Evolutionary conservation across 2,888 invertebrate genomes (phyloP), one percentile per base, ranked within the genome.

Genomic region (Helleia helle): DNA sequence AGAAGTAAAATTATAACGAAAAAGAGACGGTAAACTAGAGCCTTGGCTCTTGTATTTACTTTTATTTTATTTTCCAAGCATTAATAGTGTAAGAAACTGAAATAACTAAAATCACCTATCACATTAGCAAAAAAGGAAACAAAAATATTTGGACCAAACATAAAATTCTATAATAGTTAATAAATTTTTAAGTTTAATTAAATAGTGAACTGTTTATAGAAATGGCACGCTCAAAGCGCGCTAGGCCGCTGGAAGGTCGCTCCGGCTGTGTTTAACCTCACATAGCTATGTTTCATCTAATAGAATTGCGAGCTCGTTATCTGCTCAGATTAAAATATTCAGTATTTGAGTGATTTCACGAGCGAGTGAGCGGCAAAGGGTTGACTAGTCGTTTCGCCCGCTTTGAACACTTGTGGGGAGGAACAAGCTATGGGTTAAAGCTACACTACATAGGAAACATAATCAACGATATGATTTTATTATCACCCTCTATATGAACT

Each of bases 301-400:
- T 81, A 84, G 80, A 81, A 84, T 83, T 80, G 80, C 74, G 73
- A 81, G 75, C 84, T 84, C 80, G 84, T 84, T 84, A 84, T 84
- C 81, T 83, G 83, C 71, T 74, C 81, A 83, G 84, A 84, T 84
- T 84, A 84, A 84, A 84, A 84, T 84, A 84, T 84, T 84, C 83
- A 84, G 83, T 83, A 84, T 84, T 84, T 83, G 84, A 84, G 83
- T 84, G 84, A 84, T 84, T 84, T 84, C 79, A 84, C 84, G 84
- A 83, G 70, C 71, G 84, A 84, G 73, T 80, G 84, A 67, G 70
- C 80, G 81, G 73, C 81, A 84, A 84, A 84, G 84, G 84, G 84
- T 81, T 84, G 80, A 75, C 79, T 80, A 79, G 79, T 79, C 80
- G 80, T 65, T 75, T 71, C 71, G 60, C 71, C 65, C 77, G 77